Evolutionary conservation across 1,140 invertebrate genomes (phyloP).

Genomic region (Drosophila sturtevanti): DNA sequence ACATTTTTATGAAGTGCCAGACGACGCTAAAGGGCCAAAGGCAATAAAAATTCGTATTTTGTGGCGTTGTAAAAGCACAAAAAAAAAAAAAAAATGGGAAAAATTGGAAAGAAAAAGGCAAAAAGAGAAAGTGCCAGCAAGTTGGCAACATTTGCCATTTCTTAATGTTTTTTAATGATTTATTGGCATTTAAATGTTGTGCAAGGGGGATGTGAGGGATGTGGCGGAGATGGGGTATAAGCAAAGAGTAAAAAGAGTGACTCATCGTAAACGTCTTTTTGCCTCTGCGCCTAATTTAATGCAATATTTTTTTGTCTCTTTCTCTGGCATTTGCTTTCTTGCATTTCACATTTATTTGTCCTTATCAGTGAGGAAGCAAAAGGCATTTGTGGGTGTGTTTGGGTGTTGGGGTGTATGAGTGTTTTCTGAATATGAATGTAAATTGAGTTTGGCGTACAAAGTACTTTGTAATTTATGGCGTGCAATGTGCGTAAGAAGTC

Average conservation of each 20-base stretch:
- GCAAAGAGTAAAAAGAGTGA: conserved; percentile 30
- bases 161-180: conserved; percentile 70
- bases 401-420: conserved; percentile 17
- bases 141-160: conserved; percentile 52
- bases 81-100: conserved; percentile 23
- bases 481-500: conserved; percentile 80
- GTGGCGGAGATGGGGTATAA: background rate
- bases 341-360: conserved; percentile 34
- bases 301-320: conserved; percentile 68
- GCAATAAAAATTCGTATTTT: conserved; percentile 79
- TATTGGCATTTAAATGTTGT: conserved; percentile 75
- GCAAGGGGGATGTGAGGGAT: conserved; percentile 19
- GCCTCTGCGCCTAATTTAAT: conserved; percentile 73
- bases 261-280: conserved; percentile 69
- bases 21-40: conserved; percentile 47
- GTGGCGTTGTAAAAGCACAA: conserved; percentile 68
- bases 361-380: conserved; percentile 58
- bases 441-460: conserved; percentile 78
- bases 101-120: conserved; percentile 1
- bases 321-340: conserved; percentile 34
- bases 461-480: conserved; percentile 80
- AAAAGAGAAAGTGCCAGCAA: conserved; percentile 45
- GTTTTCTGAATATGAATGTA: conserved; percentile 65
- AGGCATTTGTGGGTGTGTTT: conserved; percentile 30
- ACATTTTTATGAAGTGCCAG: conserved; percentile 80